Conservation (phyloP, 37 sponge, comb jelly and placozoan species). For the Beroe forskalii region DNA sequence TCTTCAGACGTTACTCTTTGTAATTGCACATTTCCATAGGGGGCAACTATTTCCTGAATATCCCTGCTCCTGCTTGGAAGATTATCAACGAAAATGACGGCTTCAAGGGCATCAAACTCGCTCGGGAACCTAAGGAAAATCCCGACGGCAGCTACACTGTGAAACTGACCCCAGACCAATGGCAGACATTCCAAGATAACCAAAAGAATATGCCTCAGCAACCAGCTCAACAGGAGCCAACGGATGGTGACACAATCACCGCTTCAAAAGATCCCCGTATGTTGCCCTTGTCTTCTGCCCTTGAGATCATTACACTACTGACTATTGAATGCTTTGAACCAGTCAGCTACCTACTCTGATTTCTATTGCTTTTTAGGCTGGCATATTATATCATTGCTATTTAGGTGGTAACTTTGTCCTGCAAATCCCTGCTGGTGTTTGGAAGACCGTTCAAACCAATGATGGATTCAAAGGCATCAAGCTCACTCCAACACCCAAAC, state of each 20-base stretch:
- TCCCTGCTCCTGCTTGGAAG: neutral
- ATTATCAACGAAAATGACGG: neutral
- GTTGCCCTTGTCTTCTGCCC: too few species aligned
- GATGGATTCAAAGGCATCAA: slow-evolving; percentile 6
- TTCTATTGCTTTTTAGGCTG: too few species aligned
- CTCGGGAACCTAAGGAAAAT: slow-evolving; percentile 5
- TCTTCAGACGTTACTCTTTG: too few species aligned
- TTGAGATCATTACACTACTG: too few species aligned
- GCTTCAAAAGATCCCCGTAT: neutral
- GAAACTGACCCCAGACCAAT: slow-evolving; percentile 20
- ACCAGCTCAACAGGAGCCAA: neutral
- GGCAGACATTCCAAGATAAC: slow-evolving; percentile 52
- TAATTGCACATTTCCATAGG: neutral
- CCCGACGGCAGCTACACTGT: slow-evolving; percentile 23
- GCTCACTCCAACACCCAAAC: neutral
- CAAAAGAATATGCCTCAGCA: neutral
- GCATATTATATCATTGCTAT: too few species aligned
- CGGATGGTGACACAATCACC: neutral
- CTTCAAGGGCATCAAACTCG: slow-evolving; percentile 16
- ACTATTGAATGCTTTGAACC: too few species aligned
- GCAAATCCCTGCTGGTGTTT: slow-evolving; percentile 1
- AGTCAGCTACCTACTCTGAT: too few species aligned
- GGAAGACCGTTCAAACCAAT: neutral
- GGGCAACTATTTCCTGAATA: slow-evolving; percentile 17
- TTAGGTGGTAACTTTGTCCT: slow-evolving; percentile 39